Evolutionary conservation across 2,113 vertebrate species (phyloP).

Genomic region (Cepphus grylle): DNA sequence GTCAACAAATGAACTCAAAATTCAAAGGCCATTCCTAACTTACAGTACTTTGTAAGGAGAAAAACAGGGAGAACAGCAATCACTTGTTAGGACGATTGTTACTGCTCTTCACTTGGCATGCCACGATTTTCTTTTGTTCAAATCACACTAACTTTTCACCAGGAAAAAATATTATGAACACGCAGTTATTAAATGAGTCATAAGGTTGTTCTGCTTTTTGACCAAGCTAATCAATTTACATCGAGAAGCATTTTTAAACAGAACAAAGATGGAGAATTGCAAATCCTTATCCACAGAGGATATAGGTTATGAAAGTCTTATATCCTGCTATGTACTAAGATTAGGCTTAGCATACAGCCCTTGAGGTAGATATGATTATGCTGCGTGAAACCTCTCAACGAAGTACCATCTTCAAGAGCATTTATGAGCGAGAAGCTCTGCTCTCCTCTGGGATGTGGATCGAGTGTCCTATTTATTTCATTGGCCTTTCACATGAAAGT

Average conservation of each 20-base stretch:
- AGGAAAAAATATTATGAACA: background rate
- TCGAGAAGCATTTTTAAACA: background rate
- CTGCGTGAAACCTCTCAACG: background rate
- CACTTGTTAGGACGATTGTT: background rate
- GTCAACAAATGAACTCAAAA: background rate
- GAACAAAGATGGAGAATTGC: background rate
- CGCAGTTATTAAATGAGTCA: background rate
- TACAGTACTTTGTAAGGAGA: background rate
- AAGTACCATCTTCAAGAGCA: background rate
- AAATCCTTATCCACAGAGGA: background rate
- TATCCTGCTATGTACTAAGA: background rate
- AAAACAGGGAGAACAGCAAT: background rate
- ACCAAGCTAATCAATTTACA: background rate
- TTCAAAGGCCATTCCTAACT: background rate
- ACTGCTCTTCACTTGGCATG: background rate
- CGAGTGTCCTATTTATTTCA: background rate
- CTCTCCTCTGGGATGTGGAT: background rate
- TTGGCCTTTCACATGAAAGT: background rate
- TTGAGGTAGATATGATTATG: background rate
- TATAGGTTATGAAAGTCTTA: background rate
- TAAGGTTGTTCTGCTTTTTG: background rate
- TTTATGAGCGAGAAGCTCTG: background rate
- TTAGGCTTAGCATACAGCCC: background rate
- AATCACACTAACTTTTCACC: background rate
- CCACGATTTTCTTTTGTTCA: background rate